Evolutionary conservation across 2,797 vertebrate genomes (phyloP), one percentile per base, ranked within the genome.

Genomic region (Catamblyrhynchus diadema): DNA sequence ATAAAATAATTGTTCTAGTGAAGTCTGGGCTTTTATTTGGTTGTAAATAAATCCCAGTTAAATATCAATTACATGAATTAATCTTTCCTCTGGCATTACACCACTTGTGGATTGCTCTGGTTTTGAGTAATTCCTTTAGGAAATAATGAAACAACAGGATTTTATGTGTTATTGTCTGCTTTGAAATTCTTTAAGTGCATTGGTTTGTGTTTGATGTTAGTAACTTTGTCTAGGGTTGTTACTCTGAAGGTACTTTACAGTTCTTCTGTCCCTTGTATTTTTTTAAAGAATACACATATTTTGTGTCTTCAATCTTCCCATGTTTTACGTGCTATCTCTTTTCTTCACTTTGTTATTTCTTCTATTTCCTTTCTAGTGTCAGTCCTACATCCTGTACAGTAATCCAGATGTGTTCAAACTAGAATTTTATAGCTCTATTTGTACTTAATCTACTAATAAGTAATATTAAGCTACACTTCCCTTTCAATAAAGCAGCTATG

Each of bases 31-130:
- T 90, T 91, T 89, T 86, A 71, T 72, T 83, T 48, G 1, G 2
- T 81, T 90, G 12, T 44, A 89, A 94, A 85, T 86, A 92, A 92
- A 91, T 72, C 85, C 32, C 33, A 75, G 53, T 87, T 83, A 93
- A 91, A 74, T 74, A 89, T 48, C 32, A 83, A 50, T 89, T 95
- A 62, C 22, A 20, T n/a, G 1, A 81, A 79, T 86, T 96, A 93
- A 90, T 83, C 80, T 94, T 90, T 82, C 13, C 12, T 10, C 16
- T 3, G 27, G 20, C 11, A 45, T 84, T 78, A 74, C 37, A 81
- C 47, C 30, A 8, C 24, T 90, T 81, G 27, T 80, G 37, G 33
- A 28, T 70, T 64, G 57, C 18, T 81, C 32, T 14, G 10, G n/a
- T 78, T 96, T 91, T 81, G 35, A 82, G 18, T 70, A 80, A 70